Percentiles rank a stretch among this genome's conserved stretches.
These are phyloP conservation scores for Odontamblyopus rebecca DNA, from an alignment of 2,797 vertebrate species.

Conservation along the genomic window DNA sequence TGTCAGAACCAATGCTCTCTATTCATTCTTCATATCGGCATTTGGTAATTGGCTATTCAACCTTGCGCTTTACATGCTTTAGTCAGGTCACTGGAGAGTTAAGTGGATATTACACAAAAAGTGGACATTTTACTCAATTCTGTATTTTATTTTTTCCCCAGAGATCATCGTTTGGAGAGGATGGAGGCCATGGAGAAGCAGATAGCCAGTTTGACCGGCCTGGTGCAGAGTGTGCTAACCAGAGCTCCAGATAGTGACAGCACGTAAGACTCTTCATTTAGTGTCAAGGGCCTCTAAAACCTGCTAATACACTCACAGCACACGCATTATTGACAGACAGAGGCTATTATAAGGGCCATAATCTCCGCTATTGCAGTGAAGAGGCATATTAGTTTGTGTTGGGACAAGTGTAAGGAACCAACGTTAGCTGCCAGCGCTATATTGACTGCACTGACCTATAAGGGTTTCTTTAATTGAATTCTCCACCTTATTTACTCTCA, in stretches of 20 bases:
- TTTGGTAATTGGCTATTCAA: conserved; percentile 6
- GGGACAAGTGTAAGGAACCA: conserved; percentile 31
- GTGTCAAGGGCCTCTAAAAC: conserved; percentile 38
- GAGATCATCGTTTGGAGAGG: conserved; percentile 83
- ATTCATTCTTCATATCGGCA: background rate
- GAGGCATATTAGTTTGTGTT: conserved; percentile 42
- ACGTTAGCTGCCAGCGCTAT: conserved; percentile 35
- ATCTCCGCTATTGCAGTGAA: conserved; percentile 47
- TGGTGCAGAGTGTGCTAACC: conserved; percentile 95
- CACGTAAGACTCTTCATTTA: conserved; percentile 76
- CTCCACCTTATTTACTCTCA: conserved; percentile 23
- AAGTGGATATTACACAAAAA: background rate
- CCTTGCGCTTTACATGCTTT: background rate
- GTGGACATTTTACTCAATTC: background rate
- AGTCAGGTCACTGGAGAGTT: background rate
- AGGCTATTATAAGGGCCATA: conserved; percentile 57
- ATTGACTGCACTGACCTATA: conserved; percentile 41
- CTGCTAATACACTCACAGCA: conserved; percentile 33
- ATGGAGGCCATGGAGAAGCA: conserved; percentile 99
- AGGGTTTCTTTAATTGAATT: conserved; percentile 23
- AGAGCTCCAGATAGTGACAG: conserved; percentile 91
- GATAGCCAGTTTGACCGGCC: conserved; percentile 95
- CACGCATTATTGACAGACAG: conserved; percentile 45
- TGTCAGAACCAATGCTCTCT: too few species aligned
- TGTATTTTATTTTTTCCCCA: conserved; percentile 22